Base-by-base conservation (phyloP, 2,113 vertebrate genomes). In the Poecilia latipinna region DNA sequence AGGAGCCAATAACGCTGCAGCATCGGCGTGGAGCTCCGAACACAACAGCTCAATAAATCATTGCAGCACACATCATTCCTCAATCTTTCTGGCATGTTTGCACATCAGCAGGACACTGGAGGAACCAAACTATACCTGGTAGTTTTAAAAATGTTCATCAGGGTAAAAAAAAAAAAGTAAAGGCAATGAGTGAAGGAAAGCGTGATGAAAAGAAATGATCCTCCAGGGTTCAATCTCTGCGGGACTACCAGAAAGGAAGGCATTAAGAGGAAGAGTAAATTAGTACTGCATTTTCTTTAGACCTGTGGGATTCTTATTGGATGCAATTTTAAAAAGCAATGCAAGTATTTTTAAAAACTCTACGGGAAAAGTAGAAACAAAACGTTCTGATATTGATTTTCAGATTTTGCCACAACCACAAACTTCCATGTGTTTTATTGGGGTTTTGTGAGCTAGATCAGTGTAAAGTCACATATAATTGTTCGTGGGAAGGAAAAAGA, bases 1-100 rank as follows among this genome's bases (percentile, higher is more conserved):
- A 77, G 72, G 75, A 73, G 11, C 72, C 35, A 66, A 67, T 63
- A 72, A 57, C n/a, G 65, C 74, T 65, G 82, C 70, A 12, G 37
- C 74, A 61, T 76, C 51, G 17, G 37, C 8, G 60, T 69, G 67
- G 35, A 57, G 19, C 54, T 26, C 39, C 51, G 70, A 70, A 69
- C 74, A 68, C 77, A 82, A 74, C 57, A 79, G 12, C 35, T 83
- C 67, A 68, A 75, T 84, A 78, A 76, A 78, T 82, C 83, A 80
- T 68, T 78, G 31, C 61, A 44, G 62, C 31, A 12, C 54, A 77
- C 66, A 72, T 72, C 33, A 44, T 81, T 72, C 61, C 75, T 88
- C 54, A 78, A 42, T 82, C 80, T 67, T 69, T 67, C 75, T 29
- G 19, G 65, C 63, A 32, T 3, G 61, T 74, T 61, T n/a, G 12